Percentiles rank a stretch among this genome's conserved stretches.
phyloP scores from a whole-genome alignment of 2,113 vertebrate species.

The Pteropus alecto region DNA sequence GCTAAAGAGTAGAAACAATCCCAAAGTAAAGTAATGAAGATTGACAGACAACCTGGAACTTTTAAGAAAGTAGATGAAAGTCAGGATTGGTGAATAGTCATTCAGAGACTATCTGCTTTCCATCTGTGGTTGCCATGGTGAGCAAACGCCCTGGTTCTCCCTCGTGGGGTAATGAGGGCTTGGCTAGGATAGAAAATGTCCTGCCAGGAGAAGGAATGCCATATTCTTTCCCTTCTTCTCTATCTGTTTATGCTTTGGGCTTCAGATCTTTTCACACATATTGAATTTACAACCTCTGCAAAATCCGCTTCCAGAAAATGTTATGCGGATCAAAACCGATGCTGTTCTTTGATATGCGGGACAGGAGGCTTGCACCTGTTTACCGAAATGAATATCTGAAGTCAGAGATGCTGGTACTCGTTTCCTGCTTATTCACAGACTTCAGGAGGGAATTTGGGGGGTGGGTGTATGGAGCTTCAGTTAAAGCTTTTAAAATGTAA shows the following conservation, averaged over 20 bases:
- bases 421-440: conserved; percentile 26
- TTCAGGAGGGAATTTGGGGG: conserved; percentile 24
- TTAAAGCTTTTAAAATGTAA: conserved; percentile 42
- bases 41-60: background rate
- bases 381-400: background rate
- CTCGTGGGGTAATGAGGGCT: background rate
- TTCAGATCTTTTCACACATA: background rate
- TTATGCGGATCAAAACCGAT: background rate
- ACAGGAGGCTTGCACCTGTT: background rate
- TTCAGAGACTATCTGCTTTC: background rate
- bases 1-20: too few species aligned
- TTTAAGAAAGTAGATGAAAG: background rate
- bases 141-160: background rate
- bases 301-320: background rate
- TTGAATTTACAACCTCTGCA: background rate
- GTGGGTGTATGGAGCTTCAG: background rate
- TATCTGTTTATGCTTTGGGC: background rate
- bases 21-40: background rate
- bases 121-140: background rate
- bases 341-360: background rate
- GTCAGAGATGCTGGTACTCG: background rate
- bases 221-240: background rate
- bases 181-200: background rate
- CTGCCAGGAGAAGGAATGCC: background rate
- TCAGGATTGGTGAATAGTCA: background rate